Evolutionary conservation across 1,140 invertebrate genomes (phyloP).

Genomic region (Gyrodactylus bullatarudis): DNA sequence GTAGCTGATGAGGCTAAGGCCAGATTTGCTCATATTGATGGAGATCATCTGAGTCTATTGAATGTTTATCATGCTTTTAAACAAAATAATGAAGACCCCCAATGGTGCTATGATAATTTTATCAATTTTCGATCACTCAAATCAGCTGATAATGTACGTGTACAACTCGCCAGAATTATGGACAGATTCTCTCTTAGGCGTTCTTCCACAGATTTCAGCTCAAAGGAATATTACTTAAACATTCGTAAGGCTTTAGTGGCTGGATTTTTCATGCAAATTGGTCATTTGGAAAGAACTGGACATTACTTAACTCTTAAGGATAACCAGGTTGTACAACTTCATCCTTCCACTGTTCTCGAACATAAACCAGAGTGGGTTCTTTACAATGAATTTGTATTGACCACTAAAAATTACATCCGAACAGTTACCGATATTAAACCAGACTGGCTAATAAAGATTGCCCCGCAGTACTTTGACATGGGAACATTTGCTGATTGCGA

Average conservation of each 20-base stretch:
- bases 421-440: slow-evolving; percentile 92
- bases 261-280: slow-evolving; percentile 98
- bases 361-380: slow-evolving; percentile 99
- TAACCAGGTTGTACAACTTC: slow-evolving; percentile 87
- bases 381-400: slow-evolving; percentile 96
- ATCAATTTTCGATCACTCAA: slow-evolving; percentile 90
- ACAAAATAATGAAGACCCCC: slow-evolving; percentile 60
- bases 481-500: slow-evolving; percentile 87
- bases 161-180: slow-evolving; percentile 48
- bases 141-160: slow-evolving; percentile 48
- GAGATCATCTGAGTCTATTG: slow-evolving; percentile 71
- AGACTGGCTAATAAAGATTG: slow-evolving; percentile 51
- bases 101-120: slow-evolving; percentile 98
- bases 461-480: slow-evolving; percentile 89
- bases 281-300: slow-evolving; percentile 64
- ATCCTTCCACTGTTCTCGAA: slow-evolving; percentile 86
- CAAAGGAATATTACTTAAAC: slow-evolving; percentile 90
- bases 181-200: slow-evolving; percentile 62
- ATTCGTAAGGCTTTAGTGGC: slow-evolving; percentile 84
- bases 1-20: slow-evolving; percentile 94
- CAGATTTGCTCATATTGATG: slow-evolving; percentile 94
- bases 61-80: slow-evolving; percentile 94
- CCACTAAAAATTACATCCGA: slow-evolving; percentile 93
- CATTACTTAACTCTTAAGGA: slow-evolving; percentile 96
- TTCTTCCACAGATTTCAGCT: slow-evolving; percentile 72